These are phyloP conservation scores for Scolanthus callimorphus DNA, from an alignment of 92 coral and sea anemone genomes.

Conservation along the genomic window DNA sequence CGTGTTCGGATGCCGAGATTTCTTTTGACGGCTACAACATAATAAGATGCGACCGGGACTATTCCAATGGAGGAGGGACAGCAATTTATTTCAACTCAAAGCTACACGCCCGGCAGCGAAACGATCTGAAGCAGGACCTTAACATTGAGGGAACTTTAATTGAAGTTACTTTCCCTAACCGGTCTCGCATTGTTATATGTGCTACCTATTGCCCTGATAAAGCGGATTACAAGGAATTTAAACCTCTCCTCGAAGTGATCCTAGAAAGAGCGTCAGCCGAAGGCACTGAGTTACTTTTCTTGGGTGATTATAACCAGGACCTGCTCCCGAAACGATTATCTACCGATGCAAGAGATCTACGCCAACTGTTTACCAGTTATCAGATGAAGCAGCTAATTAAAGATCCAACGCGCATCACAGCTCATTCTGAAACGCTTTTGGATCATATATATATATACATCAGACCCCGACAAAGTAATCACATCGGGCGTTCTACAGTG, in stretches of 20 bases:
- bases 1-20: too few relatives aligned
- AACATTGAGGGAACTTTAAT: conserved; percentile 20
- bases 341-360: conserved; percentile 12
- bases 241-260: not conserved
- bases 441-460: too few relatives aligned
- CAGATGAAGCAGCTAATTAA: too few relatives aligned
- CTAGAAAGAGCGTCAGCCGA: conserved; percentile 7
- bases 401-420: too few relatives aligned
- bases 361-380: conserved; percentile 13
- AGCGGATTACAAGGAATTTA: conserved; percentile 1
- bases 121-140: conserved; percentile 12
- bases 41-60: too few relatives aligned
- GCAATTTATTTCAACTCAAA: conserved; percentile 39
- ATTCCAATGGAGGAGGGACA: too few relatives aligned
- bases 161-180: conserved; percentile 28
- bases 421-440: too few relatives aligned
- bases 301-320: conserved; percentile 24
- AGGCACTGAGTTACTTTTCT: conserved; percentile 1
- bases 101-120: conserved; percentile 26
- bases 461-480: too few relatives aligned
- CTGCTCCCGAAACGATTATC: conserved; percentile 22
- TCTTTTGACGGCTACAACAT: too few relatives aligned
- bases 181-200: conserved; percentile 5
- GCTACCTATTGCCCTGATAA: conserved; percentile 21
- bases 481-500: too few relatives aligned